Evolutionary conservation across 2,797 vertebrate species (phyloP).

Genomic region (Martes flavigula): DNA sequence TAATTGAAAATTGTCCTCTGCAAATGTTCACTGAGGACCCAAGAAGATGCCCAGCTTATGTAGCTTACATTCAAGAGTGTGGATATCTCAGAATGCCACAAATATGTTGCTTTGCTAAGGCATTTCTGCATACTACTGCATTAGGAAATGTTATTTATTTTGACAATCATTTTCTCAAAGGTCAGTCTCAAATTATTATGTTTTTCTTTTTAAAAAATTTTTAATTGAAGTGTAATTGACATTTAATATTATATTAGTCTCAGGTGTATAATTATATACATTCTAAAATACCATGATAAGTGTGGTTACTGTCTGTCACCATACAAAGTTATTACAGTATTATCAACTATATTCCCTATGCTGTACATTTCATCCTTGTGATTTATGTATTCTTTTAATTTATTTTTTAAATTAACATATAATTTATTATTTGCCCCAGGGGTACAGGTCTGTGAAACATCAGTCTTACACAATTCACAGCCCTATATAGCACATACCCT

Average conservation of each 20-base stretch:
- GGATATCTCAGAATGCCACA: not conserved
- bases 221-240: not conserved
- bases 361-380: not conserved
- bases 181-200: conserved; percentile 20
- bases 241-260: not conserved
- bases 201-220: not conserved
- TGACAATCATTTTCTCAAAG: conserved; percentile 39
- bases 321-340: not conserved
- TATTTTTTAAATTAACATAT: too few relatives aligned
- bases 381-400: not conserved
- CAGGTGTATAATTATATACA: not conserved
- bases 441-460: too few relatives aligned
- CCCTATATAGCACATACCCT: too few relatives aligned
- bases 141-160: conserved; percentile 45
- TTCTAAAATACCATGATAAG: not conserved
- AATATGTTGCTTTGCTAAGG: not conserved
- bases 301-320: not conserved
- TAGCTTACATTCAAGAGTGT: not conserved
- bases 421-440: too few relatives aligned
- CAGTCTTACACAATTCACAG: too few relatives aligned
- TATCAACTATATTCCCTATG: not conserved
- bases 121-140: not conserved
- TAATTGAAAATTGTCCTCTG: not conserved
- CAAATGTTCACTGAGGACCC: not conserved
- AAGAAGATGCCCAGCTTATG: not conserved